A percentile compares a stretch with the other conserved stretches of the same genome.
Conservation (phyloP, 2,113 vertebrate genomes). For the Pardalotus punctatus region DNA sequence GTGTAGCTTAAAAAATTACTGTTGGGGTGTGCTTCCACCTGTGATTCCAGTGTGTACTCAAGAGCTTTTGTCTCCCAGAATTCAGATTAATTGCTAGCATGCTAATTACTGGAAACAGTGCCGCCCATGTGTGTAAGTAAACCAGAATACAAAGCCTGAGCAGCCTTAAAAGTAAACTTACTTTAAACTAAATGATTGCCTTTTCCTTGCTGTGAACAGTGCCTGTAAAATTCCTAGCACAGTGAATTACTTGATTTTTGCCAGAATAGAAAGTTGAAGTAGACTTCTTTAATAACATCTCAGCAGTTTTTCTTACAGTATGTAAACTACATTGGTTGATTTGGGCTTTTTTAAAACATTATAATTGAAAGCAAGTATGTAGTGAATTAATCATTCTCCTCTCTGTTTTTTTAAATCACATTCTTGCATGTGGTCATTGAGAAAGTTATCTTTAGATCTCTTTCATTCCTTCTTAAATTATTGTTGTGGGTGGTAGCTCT, state of each 20-base stretch:
- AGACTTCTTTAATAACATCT: background rate
- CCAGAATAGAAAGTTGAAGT: background rate
- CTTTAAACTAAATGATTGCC: background rate
- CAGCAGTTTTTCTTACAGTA: background rate
- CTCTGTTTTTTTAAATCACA: background rate
- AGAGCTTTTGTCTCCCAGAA: background rate
- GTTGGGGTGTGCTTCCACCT: background rate
- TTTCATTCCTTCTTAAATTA: background rate
- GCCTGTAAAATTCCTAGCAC: background rate
- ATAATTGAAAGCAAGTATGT: background rate
- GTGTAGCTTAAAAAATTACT: background rate
- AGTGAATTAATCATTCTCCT: background rate
- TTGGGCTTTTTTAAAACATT: background rate
- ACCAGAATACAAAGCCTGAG: background rate
- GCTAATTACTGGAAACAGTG: background rate
- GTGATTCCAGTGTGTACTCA: background rate
- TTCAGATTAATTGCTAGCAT: background rate
- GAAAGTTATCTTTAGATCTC: background rate
- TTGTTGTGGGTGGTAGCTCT: background rate
- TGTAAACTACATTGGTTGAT: background rate
- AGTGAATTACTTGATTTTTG: background rate
- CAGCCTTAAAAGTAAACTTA: background rate
- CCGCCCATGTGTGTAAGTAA: background rate
- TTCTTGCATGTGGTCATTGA: background rate
- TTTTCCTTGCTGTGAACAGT: background rate